Base-by-base conservation (phyloP, 1,140 invertebrate species). In the Melanaphis sacchari region DNA sequence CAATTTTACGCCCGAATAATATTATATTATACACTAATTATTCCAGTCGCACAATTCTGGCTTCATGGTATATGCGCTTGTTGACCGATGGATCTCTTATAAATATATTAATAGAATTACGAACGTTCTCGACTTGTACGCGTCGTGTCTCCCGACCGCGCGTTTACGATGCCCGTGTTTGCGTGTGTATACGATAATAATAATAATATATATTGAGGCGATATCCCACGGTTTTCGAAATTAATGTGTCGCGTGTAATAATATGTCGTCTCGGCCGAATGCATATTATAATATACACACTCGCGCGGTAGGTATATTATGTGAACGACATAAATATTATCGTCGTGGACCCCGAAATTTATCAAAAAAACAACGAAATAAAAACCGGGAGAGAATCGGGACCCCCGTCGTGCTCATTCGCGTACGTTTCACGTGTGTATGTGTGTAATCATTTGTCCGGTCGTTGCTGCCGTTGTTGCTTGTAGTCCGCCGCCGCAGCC, bases 141-240 rank as follows among this genome's bases (percentile, higher is more conserved):
- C 54, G 54, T 59, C 52, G 52, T 26, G 52, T 54, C 52, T 26
- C 26, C 54, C 54, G 26, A 59, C 54, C 26, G 49, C 0, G 0
- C 49, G 24, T 59, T 31, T 31, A 31, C 8, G 66, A 26, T 15
- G n/a, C 9, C 66, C 66, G 31, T n/a, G 31, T 76, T 26, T 76
- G 81, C 22, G 24, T 26, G 43, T 6, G 24, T 43, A 43, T n/a
- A 49, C 8, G 31, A 46, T 82, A 5, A 36, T 18, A 36, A 24
- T 38, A 38, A 84, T 84, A 84, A 84, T 85, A 43, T n/a, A n/a
- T n/a, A 76, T 15, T 26, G 84, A 41, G 22, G 22, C 88, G 88
- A 89, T 90, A 41, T 90, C 89, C 89, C 89, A 90, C 54, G 9
- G 89, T 66, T 90, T 90, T n/a, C 26, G 89, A 40, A 90, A 90